Base-by-base conservation (phyloP, 2,797 vertebrate species). In the Urophycis tenuis region DNA sequence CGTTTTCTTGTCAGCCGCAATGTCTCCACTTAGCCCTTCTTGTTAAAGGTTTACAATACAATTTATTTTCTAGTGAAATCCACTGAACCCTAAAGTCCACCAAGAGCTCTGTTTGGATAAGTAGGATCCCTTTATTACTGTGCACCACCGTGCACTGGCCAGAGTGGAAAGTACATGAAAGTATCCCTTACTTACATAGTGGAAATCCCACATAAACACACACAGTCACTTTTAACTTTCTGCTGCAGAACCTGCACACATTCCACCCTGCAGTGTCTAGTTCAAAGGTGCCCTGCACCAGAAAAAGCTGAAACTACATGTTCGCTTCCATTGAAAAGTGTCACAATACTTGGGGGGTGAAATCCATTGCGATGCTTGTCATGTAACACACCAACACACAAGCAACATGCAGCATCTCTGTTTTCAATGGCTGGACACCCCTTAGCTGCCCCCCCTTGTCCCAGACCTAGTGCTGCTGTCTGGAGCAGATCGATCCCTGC, bases 391-490 rank as follows among this genome's bases (percentile, higher is more conserved):
- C 14, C 29, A 15, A 70, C 67, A 31, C 67, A 31, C 29, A 14
- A 30, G n/a, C n/a, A n/a, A n/a, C n/a, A 70, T 31, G 11, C 67
- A 70, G 25, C 29, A 31, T 70, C 15, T 60, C 22, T 53, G 45
- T 22, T 39, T 45, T 34, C 33, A 69, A 72, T 35, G 4, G 6
- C 2, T 10, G 31, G 41, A 64, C 12, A 30, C 85, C 83, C 76
- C 88, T 89, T 86, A 82, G 87, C 84, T 72, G n/a, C n/a, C n/a
- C n/a, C n/a, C n/a, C n/a, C 25, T 72, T 53, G 31, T 70, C 70
- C 53, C 87, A 97, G 96, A 96, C 84, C 89, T 96, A 1, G 89
- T 96, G 15, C 88, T 98, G 76, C 81, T 89, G 35, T 93, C 94
- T 78, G 93, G 94, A 71, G 91, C 92, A n/a, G 93, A 96, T 87